A percentile compares a stretch with the other conserved stretches of the same genome.
Evolutionary conservation across 1,140 invertebrate genomes (phyloP).

Genomic region (Ganaspis sp.): DNA sequence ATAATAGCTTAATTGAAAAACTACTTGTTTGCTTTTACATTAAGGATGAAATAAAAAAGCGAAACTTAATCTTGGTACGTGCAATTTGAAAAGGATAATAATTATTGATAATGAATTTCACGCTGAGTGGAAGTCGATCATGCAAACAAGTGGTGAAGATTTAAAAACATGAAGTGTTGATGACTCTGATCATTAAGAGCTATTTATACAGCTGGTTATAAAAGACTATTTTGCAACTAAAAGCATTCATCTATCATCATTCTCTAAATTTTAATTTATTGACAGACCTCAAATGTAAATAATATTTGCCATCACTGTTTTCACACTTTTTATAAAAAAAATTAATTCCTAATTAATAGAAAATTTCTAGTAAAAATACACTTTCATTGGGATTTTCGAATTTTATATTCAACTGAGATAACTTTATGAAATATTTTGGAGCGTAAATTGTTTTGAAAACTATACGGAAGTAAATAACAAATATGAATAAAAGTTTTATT

Average conservation of each 20-base stretch:
- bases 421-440: no score
- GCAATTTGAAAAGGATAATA: neutral
- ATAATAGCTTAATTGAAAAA: no score
- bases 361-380: no score
- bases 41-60: neutral
- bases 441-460: no score
- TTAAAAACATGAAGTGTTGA: constrained; percentile 1
- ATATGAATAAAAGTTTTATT: no score
- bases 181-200: neutral
- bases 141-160: neutral
- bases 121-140: neutral
- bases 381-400: no score
- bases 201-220: neutral
- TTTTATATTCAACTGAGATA: no score
- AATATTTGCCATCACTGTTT: neutral
- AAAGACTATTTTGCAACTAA: neutral
- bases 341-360: no score
- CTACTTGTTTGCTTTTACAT: no score
- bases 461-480: no score
- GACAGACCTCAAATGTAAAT: neutral
- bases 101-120: neutral
- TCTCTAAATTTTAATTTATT: neutral
- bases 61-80: neutral
- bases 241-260: neutral
- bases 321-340: neutral